Evolutionary conservation across 2,888 invertebrate genomes (phyloP).

Genomic region (Plusia festucae): DNA sequence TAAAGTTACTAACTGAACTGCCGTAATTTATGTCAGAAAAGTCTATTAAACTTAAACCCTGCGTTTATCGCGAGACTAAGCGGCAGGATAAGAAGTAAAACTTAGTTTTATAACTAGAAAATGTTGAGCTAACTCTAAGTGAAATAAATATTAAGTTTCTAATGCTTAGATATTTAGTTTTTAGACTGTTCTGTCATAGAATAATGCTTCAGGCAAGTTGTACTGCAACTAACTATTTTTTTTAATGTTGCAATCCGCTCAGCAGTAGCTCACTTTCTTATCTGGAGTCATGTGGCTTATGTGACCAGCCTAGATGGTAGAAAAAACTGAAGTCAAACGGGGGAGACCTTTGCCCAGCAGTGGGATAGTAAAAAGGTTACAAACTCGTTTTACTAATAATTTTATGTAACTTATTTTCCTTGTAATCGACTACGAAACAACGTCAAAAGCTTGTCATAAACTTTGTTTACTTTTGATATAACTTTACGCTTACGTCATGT

Average conservation of each 20-base stretch:
- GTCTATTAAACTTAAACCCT: constrained; percentile 13
- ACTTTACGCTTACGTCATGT: constrained; percentile 8
- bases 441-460: constrained; percentile 4
- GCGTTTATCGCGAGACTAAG: constrained; percentile 33
- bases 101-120: constrained; percentile 34
- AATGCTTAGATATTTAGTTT: not conserved
- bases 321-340: no score
- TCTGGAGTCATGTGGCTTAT: no score
- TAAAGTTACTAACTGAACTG: constrained; percentile 23
- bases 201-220: no score
- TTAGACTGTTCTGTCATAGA: not conserved
- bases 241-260: no score
- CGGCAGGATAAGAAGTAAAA: constrained; percentile 38
- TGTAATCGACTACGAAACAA: not conserved
- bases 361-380: no score
- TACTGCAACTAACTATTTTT: no score
- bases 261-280: no score
- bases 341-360: no score
- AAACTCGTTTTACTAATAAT: no score
- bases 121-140: constrained; percentile 20
- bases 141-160: constrained; percentile 9
- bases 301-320: no score
- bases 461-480: constrained; percentile 9
- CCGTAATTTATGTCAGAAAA: constrained; percentile 22
- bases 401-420: not conserved